Conservation (phyloP, 2,888 invertebrate species). For the Perdita meconis region DNA sequence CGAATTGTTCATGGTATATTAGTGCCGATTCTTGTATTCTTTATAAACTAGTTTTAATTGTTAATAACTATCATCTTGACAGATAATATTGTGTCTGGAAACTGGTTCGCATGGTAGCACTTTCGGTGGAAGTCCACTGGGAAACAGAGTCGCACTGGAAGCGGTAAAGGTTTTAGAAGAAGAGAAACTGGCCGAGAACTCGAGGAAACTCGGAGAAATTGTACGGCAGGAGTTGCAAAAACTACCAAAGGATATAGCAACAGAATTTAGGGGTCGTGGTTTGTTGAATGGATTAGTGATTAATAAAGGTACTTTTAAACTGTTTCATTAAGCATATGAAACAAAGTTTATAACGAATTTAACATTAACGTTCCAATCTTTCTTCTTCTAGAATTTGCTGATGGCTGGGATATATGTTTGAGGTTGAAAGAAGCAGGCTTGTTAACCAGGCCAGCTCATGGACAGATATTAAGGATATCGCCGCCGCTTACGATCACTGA, state of each 20-base stretch:
- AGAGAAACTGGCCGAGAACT: slow-evolving; percentile 90
- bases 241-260: slow-evolving; percentile 88
- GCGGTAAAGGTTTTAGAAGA: slow-evolving; percentile 90
- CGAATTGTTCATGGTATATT: no score
- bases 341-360: not conserved
- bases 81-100: slow-evolving; percentile 79
- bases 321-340: not conserved
- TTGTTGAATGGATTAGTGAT: slow-evolving; percentile 91
- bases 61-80: not conserved
- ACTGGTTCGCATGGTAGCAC: slow-evolving; percentile 91
- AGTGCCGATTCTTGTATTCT: no score
- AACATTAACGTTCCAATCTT: not conserved
- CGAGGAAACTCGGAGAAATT: slow-evolving; percentile 89
- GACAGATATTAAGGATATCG: slow-evolving; percentile 89
- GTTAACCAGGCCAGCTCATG: slow-evolving; percentile 90
- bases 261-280: slow-evolving; percentile 90
- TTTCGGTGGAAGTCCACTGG: slow-evolving; percentile 93
- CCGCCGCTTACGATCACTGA: slow-evolving; percentile 89
- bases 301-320: slow-evolving; percentile 86
- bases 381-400: slow-evolving; percentile 85
- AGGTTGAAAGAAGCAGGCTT: slow-evolving; percentile 88
- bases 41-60: not conserved
- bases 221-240: slow-evolving; percentile 87
- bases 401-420: slow-evolving; percentile 89
- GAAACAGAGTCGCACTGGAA: slow-evolving; percentile 90